phyloP scores from a whole-genome alignment of 2,113 vertebrate species.

The Thermophis baileyi region DNA sequence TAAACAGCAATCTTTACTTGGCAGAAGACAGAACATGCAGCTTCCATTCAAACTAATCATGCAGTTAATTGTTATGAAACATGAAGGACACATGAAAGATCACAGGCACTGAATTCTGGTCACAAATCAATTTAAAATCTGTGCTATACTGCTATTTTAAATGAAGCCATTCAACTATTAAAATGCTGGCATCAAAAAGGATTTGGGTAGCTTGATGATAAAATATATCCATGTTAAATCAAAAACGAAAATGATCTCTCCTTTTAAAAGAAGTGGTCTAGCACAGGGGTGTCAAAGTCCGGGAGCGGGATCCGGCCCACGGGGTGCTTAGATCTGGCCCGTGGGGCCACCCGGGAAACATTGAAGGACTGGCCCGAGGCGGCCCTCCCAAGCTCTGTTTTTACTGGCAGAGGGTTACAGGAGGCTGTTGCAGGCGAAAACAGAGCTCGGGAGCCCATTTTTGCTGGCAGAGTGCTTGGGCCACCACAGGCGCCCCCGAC shows the following conservation, averaged over 20 bases:
- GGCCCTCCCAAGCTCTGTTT: no score
- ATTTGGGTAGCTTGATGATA: not conserved
- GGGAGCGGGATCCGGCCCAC: no score
- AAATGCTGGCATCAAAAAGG: not conserved
- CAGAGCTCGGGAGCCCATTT: no score
- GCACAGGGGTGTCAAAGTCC: no score
- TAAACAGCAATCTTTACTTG: slow-evolving; percentile 14
- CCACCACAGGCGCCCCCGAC: no score
- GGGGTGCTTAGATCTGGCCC: no score
- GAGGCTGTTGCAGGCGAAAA: no score
- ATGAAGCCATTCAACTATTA: slow-evolving; percentile 12
- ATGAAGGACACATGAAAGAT: slow-evolving; percentile 6
- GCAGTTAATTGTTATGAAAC: slow-evolving; percentile 15
- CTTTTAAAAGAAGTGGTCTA: not conserved
- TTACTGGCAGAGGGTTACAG: no score
- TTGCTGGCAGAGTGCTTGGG: no score
- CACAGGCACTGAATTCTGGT: slow-evolving; percentile 15
- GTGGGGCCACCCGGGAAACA: no score
- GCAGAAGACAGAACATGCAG: slow-evolving; percentile 9
- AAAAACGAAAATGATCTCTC: not conserved
- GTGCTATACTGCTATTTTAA: not conserved
- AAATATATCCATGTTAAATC: not conserved
- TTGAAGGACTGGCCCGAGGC: no score
- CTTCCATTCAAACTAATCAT: slow-evolving; percentile 14
- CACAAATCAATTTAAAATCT: not conserved